phyloP scores from a whole-genome alignment of 2,797 vertebrate species.

The Prunella strophiata region DNA sequence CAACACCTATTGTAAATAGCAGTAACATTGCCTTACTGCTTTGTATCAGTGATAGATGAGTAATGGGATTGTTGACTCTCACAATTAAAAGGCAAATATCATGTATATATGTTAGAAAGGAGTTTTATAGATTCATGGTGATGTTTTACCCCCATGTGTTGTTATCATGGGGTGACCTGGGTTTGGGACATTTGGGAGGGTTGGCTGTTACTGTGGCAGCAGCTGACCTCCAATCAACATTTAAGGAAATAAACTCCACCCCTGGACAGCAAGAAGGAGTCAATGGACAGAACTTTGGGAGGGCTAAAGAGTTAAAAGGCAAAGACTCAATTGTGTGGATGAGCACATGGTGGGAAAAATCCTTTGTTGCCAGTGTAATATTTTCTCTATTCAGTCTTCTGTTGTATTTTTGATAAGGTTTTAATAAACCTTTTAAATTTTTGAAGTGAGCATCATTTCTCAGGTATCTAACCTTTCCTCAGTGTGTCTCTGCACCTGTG shows the following conservation, averaged over 20 bases:
- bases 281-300: not conserved
- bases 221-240: not conserved
- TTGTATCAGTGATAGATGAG: not conserved
- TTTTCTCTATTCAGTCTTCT: not conserved
- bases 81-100: not conserved
- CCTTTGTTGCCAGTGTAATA: not conserved
- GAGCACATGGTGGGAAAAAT: not conserved
- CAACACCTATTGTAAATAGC: not conserved
- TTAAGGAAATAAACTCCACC: not conserved
- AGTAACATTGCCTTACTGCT: not conserved
- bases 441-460: not conserved
- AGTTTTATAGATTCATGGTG: not conserved
- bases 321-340: not conserved
- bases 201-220: not conserved
- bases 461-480: not conserved
- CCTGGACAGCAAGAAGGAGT: not conserved
- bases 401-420: not conserved
- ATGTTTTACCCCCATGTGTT: not conserved
- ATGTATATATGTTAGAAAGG: not conserved
- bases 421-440: not conserved
- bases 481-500: accelerated
- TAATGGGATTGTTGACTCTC: not conserved
- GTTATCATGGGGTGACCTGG: not conserved
- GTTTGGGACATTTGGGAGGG: not conserved
- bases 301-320: not conserved